Evolutionary conservation across 2,797 vertebrate species (phyloP), one percentile per base, ranked within the genome.

Genomic region (Telmatherina bonti): DNA sequence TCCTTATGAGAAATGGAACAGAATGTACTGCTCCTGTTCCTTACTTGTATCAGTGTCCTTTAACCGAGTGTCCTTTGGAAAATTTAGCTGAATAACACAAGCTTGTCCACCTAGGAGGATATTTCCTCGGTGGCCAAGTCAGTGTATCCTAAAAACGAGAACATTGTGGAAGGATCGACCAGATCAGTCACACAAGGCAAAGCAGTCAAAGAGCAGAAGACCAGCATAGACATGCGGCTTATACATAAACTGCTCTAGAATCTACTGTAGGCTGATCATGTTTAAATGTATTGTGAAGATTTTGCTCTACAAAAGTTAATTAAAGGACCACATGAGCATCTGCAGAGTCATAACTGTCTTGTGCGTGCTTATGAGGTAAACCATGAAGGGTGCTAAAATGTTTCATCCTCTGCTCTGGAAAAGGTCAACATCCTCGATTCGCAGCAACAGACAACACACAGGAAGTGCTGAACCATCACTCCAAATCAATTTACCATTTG

Each of bases 401-500:
- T 56, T n/a, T 51, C 35, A 30, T 10, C 11, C 49, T 58, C n/a
- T 18, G 16, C 1, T 59, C 38, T 49, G 60, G 13, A 53, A 22
- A 73, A 77, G 61, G 83, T 85, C 76, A 66, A 12, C 47, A n/a
- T 53, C 60, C 36, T 57, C 38, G 49, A 55, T 53, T 2, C 36
- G 36, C 36, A 47, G 31, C 24, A 47, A 54, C 72, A 30, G 38
- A 63, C 29, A 41, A 35, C 58, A 72, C 43, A 71, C 11, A 59
- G 55, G 20, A 68, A 72, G 45, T 2, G 64, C 72, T 58, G 72
- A 77, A 55, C 65, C 62, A 62, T 58, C 73, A 41, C 60, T 61
- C 53, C 36, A 24, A 56, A 76, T 81, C 79, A 62, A 63, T 86
- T 69, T 68, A 30, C 67, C 57, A 52, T 38, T 54, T 55, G 69